Conservation (phyloP, 2,113 vertebrate genomes). For the Cinclus mexicanus region DNA sequence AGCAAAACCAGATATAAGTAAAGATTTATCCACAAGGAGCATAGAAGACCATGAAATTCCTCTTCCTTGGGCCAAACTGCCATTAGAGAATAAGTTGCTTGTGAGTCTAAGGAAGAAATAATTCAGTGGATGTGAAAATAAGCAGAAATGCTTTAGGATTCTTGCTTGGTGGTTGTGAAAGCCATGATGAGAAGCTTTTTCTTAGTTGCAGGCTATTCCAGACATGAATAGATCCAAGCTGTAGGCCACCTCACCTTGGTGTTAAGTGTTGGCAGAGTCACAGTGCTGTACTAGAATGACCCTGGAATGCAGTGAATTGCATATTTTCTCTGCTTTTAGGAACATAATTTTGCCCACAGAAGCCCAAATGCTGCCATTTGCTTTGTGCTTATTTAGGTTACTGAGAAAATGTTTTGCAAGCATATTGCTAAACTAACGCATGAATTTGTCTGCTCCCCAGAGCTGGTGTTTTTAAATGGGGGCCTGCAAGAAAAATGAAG, state of each 20-base stretch:
- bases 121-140: background rate
- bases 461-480: background rate
- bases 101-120: background rate
- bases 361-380: background rate
- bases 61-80: background rate
- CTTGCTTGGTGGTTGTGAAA: background rate
- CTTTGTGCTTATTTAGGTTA: background rate
- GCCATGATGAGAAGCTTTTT: background rate
- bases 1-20: background rate
- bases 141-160: background rate
- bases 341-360: background rate
- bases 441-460: background rate
- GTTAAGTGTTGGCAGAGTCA: background rate
- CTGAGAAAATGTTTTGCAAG: background rate
- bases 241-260: background rate
- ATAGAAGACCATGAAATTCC: background rate
- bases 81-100: background rate
- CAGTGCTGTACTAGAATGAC: background rate
- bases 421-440: background rate
- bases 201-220: background rate
- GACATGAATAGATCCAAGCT: background rate
- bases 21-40: background rate
- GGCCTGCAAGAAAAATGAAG: background rate
- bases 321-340: background rate
- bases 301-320: accelerated